Evolutionary conservation across 2,113 vertebrate species (phyloP).

Genomic region (Lynx canadensis): DNA sequence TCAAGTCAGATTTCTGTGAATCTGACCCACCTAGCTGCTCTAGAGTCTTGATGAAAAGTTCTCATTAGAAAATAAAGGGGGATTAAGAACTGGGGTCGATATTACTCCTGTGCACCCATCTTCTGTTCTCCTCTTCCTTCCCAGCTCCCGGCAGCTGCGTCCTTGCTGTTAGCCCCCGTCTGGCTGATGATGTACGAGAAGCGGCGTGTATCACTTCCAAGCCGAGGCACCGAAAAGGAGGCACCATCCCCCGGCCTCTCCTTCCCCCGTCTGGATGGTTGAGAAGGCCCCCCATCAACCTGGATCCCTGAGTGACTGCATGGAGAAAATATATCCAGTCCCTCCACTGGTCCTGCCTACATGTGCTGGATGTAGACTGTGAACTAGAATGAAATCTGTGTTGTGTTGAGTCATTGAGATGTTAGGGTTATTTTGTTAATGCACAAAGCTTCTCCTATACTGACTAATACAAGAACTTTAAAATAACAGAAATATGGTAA

Average conservation of each 20-base stretch:
- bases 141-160: neutral
- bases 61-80: neutral
- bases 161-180: neutral
- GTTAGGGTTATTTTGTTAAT: neutral
- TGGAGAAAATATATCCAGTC: neutral
- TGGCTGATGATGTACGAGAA: neutral
- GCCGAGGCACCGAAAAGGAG: neutral
- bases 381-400: neutral
- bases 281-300: neutral
- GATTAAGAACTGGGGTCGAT: neutral
- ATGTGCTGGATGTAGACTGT: neutral
- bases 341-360: neutral
- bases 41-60: neutral
- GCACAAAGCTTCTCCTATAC: neutral
- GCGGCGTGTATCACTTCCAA: neutral
- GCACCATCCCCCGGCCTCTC: neutral
- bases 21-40: neutral
- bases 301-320: neutral
- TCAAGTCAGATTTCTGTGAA: neutral
- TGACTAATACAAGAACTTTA: neutral
- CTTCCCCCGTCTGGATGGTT: neutral
- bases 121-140: neutral
- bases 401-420: neutral
- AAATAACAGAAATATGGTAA: neutral
- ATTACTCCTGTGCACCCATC: accelerated